These are phyloP conservation scores for Clitarchus hookeri DNA, from an alignment of 2,888 invertebrate species.

Conservation along the genomic window DNA sequence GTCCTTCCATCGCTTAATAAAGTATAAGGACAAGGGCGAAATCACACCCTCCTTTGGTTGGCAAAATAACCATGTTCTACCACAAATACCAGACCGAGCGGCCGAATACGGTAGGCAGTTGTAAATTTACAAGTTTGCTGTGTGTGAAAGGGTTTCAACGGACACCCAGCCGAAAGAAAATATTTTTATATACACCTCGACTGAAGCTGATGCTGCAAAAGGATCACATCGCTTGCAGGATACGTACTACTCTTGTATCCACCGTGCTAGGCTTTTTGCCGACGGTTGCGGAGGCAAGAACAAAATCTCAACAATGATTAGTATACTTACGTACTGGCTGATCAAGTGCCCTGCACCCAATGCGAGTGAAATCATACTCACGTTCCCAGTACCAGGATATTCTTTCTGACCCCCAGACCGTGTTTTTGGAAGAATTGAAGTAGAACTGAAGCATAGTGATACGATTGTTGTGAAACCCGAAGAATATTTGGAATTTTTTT, in stretches of 20 bases:
- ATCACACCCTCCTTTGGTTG: not conserved
- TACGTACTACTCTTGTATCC: not conserved
- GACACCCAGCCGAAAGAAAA: constrained; percentile 10
- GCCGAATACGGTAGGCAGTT: not conserved
- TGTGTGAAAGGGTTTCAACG: not conserved
- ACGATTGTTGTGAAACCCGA: not conserved
- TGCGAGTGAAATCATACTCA: not conserved
- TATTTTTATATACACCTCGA: not conserved
- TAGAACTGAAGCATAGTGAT: not conserved
- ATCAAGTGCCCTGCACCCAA: not conserved
- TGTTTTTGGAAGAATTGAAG: not conserved
- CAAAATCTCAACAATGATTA: constrained; percentile 6
- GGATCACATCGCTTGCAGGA: not conserved
- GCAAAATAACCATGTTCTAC: not conserved
- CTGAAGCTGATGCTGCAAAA: not conserved
- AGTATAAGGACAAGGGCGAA: not conserved
- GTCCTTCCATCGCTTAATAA: not conserved
- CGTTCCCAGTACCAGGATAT: not conserved
- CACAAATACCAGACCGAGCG: not conserved
- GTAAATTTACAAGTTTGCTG: not conserved
- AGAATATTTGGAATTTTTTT: not conserved
- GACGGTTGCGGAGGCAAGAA: not conserved
- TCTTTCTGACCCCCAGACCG: not conserved
- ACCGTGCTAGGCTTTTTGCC: not conserved
- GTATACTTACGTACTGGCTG: not conserved